phyloP scores from a whole-genome alignment of 2,888 invertebrate species.

The Heliconius aoede region DNA sequence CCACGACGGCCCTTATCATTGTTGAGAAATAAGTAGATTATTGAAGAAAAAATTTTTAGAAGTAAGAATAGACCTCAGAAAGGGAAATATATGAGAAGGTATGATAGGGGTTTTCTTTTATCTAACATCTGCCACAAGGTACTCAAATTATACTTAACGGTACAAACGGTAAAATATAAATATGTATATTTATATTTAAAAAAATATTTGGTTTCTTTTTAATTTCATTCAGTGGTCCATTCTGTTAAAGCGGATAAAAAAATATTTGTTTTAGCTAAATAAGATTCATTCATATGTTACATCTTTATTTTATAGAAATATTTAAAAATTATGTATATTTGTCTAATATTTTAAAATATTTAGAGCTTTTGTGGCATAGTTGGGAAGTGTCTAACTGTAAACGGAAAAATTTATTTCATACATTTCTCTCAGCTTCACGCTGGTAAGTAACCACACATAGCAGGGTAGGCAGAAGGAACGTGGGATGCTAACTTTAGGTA shows the following conservation, averaged over 20 bases:
- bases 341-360: not conserved
- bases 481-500: too few relatives aligned
- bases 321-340: not conserved
- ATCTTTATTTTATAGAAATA: not conserved
- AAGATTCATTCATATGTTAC: not conserved
- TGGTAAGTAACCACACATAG: too few relatives aligned
- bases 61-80: not conserved
- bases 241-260: not conserved
- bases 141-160: constrained; percentile 28
- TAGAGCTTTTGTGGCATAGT: too few relatives aligned
- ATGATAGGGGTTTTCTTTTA: constrained; percentile 35
- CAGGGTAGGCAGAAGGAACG: too few relatives aligned
- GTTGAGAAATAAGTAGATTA: constrained; percentile 3
- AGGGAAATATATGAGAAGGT: constrained; percentile 27
- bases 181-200: not conserved
- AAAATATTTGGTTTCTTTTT: not conserved
- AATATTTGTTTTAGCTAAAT: not conserved
- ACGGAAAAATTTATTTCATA: too few relatives aligned
- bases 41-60: constrained; percentile 24
- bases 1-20: constrained; percentile 33
- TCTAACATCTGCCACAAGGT: constrained; percentile 32
- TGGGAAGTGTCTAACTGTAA: too few relatives aligned
- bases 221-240: not conserved
- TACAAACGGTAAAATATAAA: too few relatives aligned
- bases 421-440: too few relatives aligned